Evolutionary conservation across 2,113 vertebrate genomes (phyloP).

Genomic region (Heterotilapia buettikoferi): DNA sequence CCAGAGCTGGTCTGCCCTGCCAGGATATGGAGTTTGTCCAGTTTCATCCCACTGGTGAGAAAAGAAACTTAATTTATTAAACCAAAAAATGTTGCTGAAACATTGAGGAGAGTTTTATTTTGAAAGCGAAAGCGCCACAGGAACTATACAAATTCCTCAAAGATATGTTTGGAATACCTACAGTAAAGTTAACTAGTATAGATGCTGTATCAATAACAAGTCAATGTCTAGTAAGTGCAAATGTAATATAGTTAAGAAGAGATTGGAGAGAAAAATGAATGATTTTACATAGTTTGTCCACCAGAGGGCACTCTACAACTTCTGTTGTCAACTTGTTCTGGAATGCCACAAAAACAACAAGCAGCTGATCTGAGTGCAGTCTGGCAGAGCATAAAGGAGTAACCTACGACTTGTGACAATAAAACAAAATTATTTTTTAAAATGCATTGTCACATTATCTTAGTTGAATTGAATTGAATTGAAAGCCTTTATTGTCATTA

Average conservation of each 20-base stretch:
- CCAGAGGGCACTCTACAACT: not conserved
- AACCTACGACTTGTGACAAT: not conserved
- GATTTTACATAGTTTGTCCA: not conserved
- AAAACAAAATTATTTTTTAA: not conserved
- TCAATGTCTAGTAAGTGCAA: not conserved
- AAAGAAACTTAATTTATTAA: not conserved
- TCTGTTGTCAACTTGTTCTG: not conserved
- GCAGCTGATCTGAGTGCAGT: not conserved
- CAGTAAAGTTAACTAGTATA: not conserved
- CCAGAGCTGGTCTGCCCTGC: slow-evolving; percentile 91
- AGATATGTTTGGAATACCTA: not conserved
- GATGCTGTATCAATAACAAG: not conserved
- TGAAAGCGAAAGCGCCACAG: not conserved
- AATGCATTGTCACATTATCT: not conserved
- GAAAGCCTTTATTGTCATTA: not conserved
- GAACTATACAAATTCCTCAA: not conserved
- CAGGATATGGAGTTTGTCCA: slow-evolving; percentile 98
- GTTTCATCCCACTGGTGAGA: slow-evolving; percentile 95
- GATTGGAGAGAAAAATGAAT: not conserved
- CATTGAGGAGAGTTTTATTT: not conserved
- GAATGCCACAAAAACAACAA: not conserved
- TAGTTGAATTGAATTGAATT: not conserved
- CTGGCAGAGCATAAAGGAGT: not conserved
- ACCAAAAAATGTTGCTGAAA: not conserved
- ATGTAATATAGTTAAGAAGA: not conserved